Percentiles rank a stretch among this genome's conserved stretches.
These are phyloP conservation scores for Bombus difficillimus DNA, from an alignment of 1,140 invertebrate species.

Conservation along the genomic window DNA sequence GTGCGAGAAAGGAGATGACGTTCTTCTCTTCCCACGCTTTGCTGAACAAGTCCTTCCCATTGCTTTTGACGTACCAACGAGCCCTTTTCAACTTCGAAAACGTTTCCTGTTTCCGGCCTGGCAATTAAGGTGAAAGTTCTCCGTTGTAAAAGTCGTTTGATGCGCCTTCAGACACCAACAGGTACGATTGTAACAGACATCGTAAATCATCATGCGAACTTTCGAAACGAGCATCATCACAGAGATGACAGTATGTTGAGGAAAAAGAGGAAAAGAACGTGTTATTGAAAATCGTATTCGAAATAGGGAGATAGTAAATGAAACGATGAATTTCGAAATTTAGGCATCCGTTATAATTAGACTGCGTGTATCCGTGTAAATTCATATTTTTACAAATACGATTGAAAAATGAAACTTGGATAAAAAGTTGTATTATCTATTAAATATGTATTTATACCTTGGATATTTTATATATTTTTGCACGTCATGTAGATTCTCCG, in stretches of 20 bases:
- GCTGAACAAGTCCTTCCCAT: constrained; percentile 3
- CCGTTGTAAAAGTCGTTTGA: constrained; percentile 47
- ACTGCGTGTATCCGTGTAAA: too few species aligned
- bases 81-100: constrained; percentile 38
- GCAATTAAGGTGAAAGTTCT: constrained; percentile 62
- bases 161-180: neutral
- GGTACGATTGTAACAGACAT: neutral
- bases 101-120: constrained; percentile 62
- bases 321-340: too few species aligned
- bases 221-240: neutral
- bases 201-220: neutral
- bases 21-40: neutral
- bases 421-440: too few species aligned
- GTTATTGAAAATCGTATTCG: neutral
- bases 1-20: neutral
- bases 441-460: too few species aligned
- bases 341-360: too few species aligned
- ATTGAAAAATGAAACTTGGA: too few species aligned
- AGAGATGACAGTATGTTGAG: neutral
- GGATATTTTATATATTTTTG: too few species aligned
- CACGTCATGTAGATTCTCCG: too few species aligned
- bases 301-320: neutral
- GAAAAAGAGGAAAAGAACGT: neutral
- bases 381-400: too few species aligned
- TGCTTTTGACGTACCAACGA: constrained; percentile 35